phyloP scores from a whole-genome alignment of 2,888 invertebrate species.

The Drosophila nr. fundita region DNA sequence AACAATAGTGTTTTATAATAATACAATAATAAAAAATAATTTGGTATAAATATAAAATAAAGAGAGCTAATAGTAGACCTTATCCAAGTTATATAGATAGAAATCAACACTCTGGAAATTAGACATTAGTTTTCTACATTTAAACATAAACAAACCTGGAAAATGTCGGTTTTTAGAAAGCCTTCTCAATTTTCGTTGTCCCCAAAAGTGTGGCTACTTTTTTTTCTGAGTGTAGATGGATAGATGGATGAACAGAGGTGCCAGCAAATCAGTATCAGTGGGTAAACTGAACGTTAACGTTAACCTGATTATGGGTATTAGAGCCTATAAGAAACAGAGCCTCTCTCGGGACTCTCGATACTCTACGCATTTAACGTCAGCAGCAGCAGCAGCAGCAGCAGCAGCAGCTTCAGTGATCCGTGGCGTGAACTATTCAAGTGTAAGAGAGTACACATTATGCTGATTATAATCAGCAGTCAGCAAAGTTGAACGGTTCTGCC shows the following conservation, averaged over 20 bases:
- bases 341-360: conserved; percentile 21
- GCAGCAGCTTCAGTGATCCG: conserved; percentile 59
- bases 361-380: conserved; percentile 38
- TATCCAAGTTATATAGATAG: not conserved
- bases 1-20: no score
- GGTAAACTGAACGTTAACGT: conserved; percentile 80
- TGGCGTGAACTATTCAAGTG: conserved; percentile 81
- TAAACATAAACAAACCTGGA: no score
- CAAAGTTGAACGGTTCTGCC: conserved; percentile 60
- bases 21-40: no score
- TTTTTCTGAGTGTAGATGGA: not conserved
- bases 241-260: conserved; percentile 42
- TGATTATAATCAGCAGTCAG: conserved; percentile 76
- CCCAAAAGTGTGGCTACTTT: not conserved
- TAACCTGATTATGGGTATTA: conserved; percentile 79
- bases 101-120: not conserved
- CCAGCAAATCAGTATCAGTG: conserved; percentile 76
- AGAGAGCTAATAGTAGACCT: not conserved
- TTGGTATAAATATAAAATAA: no score
- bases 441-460: conserved; percentile 81
- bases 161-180: not conserved
- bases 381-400: not conserved
- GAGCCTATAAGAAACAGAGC: conserved; percentile 77
- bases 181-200: not conserved
- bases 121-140: no score